These are phyloP conservation scores for Andrena bicolor DNA, from an alignment of 2,888 invertebrate genomes.

Conservation along the genomic window DNA sequence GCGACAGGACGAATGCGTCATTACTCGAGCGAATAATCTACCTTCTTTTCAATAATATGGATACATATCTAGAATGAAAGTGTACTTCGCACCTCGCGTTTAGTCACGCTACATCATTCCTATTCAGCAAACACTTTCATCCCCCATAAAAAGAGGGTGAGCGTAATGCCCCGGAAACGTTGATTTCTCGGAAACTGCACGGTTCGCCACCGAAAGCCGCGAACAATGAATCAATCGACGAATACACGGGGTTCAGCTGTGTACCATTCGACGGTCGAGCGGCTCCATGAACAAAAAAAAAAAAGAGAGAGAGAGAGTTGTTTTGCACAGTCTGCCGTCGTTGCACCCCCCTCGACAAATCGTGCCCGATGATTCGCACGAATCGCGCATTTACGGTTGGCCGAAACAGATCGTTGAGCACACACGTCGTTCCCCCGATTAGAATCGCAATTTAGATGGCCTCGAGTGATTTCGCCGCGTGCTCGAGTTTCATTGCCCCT, in stretches of 20 bases:
- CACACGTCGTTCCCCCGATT: constrained; percentile 53
- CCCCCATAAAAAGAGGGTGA: neutral
- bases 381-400: constrained; percentile 59
- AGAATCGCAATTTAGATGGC: constrained; percentile 72
- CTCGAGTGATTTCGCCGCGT: constrained; percentile 64
- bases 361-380: constrained; percentile 55
- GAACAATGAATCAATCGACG: neutral
- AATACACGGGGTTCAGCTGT: neutral
- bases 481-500: constrained; percentile 71
- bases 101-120: too few species aligned
- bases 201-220: constrained; percentile 20
- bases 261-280: constrained; percentile 17
- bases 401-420: constrained; percentile 63
- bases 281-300: constrained; percentile 20
- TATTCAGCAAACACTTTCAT: neutral
- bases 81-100: too few species aligned
- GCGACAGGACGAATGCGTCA: too few species aligned
- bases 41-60: too few species aligned
- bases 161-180: neutral
- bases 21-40: too few species aligned
- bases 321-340: constrained; percentile 22
- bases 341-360: constrained; percentile 46
- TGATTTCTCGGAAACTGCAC: neutral
- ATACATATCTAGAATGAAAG: too few species aligned
- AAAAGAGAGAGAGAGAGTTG: constrained; percentile 26